Evolutionary conservation across 2,113 vertebrate species (phyloP), one percentile per base, ranked within the genome.

Genomic region (Ceyx melanurus): DNA sequence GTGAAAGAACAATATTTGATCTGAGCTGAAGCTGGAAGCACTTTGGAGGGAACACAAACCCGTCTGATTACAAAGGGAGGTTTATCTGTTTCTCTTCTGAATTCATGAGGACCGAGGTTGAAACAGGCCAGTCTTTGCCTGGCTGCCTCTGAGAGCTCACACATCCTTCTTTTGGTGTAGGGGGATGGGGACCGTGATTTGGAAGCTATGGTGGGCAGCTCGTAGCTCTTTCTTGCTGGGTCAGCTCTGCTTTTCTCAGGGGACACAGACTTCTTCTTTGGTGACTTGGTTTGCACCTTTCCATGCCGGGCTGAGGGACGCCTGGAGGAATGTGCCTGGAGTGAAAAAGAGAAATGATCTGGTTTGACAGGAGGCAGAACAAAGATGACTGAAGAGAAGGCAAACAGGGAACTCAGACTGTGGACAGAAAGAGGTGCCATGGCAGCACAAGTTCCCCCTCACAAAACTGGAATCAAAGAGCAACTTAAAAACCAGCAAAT

Each of bases 141-240:
- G 85, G 98, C 91, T 75, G 98, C 98, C 91, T 98, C 98, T 1
- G 98, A 98, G 5, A 99, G 98, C 95, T 99, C 98, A 95, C 99
- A 99, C 98, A 99, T 99, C 73, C 98, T 98, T 78, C 99, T 98
- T 92, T 98, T 98, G 40, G 99, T 99, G 97, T 99, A 99, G 5
- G 99, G 99, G 17, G 99, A 99, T 28, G 98, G 98, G 17, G 98
- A 98, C 50, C 98, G 98, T 10, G 98, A 97, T 94, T 96, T 97
- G 56, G 99, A 99, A 56, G 99, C 98, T 81, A 98, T 98, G 2
- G 99, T 99, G 88, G 98, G 98, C 96, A 97, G 98, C 92, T 98
- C 97, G 40, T 99, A 99, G 94, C 95, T 97, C 83, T 83, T 97
- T 25, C 67, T 42, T 61, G 95, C 95, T 37, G 26, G 10, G 66